Evolutionary conservation across 35 echinoderm and acorn worm genomes (phyloP), one percentile per base, ranked within the genome.

Genomic region (Strongylocentrotus purpuratus): DNA sequence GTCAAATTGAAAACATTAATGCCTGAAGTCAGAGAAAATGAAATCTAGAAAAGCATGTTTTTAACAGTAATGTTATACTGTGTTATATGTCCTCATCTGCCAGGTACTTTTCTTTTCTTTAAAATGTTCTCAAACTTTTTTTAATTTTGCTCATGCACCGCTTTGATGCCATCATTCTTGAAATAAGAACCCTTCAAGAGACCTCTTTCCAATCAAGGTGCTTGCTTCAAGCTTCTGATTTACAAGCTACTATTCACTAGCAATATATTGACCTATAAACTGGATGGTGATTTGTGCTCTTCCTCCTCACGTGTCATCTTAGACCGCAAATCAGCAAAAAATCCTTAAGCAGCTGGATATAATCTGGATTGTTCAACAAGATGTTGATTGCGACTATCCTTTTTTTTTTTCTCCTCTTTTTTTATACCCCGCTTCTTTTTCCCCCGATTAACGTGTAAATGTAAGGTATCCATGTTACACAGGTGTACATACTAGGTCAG

Each of bases 381-480:
- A 33, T 45, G 87, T 89, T 35, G 32, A 18, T 89, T 35, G 32
- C 20, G 8, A 14, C 87, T 46, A 4, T 35, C 28, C 18, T 28
- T 33, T 88, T 88, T 86, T 86, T 86, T 7, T 86, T 86, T 32
- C 65, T 88, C 4, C 46, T 46, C 86, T 11, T 95, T 94, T 86
- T 86, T 46, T 95, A 45, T 88, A 33, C 94, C 35, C 35, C 35
- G 35, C 35, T 3, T 41, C 35, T 0, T 41, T 59, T 12, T 17
- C 50, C 52, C 9, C 20, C 5, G 65, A 78, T 78, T 78, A 5
- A 78, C 28, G 4, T 28, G 20, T 28, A 5, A 28, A 78, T 22
- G 65, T 78, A 78, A 22, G 28, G 22, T 28, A 78, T 78, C 28
- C 4, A n/a, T 78, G 65, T 78, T 78, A n/a, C 28, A 78, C 65